Conservation (phyloP, 1,140 invertebrate genomes). For the Halictus rubicundus region DNA sequence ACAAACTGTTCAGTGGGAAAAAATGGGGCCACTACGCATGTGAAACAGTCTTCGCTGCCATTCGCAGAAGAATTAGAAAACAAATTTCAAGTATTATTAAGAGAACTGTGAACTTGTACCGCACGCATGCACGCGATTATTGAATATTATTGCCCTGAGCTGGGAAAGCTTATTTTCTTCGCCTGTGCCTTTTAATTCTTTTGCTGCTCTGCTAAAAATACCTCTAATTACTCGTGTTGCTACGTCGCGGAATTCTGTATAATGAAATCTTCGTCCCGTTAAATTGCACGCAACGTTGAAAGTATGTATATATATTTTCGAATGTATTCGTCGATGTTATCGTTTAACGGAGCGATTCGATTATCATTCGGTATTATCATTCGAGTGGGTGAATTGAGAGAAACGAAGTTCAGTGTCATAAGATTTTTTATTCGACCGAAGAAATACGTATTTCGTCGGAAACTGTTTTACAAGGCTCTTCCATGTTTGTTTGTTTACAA, state of each 20-base stretch:
- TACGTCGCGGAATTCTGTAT: conserved; percentile 3
- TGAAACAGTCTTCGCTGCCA: not conserved
- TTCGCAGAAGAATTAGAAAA: not conserved
- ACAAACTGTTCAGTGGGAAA: not conserved
- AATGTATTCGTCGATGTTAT: not conserved
- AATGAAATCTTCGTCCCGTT: not conserved
- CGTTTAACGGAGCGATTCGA: too few species aligned
- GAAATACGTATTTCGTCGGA: not conserved
- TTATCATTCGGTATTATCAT: too few species aligned
- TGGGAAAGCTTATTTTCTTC: not conserved
- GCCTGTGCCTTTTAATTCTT: not conserved
- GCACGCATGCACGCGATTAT: conserved; percentile 5
- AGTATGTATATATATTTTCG: not conserved
- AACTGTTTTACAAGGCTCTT: conserved; percentile 11
- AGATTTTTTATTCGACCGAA: conserved; percentile 9
- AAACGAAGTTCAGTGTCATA: not conserved
- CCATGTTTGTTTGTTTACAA: conserved; percentile 1
- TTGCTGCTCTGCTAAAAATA: conserved; percentile 6
- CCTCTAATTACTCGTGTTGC: conserved; percentile 1
- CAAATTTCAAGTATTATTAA: not conserved
- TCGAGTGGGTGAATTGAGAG: too few species aligned
- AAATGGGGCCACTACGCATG: conserved; percentile 40
- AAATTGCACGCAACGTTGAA: not conserved
- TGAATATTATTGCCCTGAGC: not conserved
- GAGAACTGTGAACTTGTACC: not conserved